These are phyloP conservation scores for Isoperla grammatica DNA, from an alignment of 2,888 invertebrate genomes.

Conservation along the genomic window DNA sequence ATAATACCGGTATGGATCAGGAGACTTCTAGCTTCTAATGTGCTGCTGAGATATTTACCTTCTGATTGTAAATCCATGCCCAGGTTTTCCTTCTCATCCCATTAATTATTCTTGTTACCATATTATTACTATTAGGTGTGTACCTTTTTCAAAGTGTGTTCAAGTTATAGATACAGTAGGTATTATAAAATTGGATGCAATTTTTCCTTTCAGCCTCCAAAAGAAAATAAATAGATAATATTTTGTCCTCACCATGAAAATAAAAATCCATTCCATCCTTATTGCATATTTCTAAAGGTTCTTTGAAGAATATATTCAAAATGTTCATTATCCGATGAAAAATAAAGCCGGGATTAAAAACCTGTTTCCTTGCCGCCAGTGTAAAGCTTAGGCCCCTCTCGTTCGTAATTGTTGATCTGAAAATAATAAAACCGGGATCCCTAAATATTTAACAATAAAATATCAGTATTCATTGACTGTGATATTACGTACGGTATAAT, in stretches of 20 bases:
- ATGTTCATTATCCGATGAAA: background rate
- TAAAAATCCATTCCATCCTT: slow-evolving; percentile 4
- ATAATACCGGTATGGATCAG: too few relatives aligned
- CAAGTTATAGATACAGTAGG: background rate
- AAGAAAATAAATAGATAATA: background rate
- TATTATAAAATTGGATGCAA: background rate
- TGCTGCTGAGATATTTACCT: too few relatives aligned
- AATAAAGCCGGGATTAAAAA: slow-evolving; percentile 11
- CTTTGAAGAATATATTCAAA: background rate
- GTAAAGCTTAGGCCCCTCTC: background rate
- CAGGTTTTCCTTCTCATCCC: too few relatives aligned
- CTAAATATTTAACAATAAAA: background rate
- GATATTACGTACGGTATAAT: background rate
- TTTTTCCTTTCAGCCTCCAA: background rate
- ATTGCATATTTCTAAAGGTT: background rate
- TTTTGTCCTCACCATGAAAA: slow-evolving; percentile 4
- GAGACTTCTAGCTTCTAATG: too few relatives aligned
- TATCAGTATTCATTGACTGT: background rate
- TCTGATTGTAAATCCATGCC: too few relatives aligned
- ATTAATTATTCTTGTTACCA: too few relatives aligned
- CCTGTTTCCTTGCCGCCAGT: background rate
- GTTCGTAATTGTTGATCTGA: background rate
- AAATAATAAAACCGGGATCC: slow-evolving; percentile 25
- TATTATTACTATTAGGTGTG: too few relatives aligned
- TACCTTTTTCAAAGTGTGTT: background rate